A percentile compares a stretch with the other conserved stretches of the same genome.
phyloP scores from a whole-genome alignment of 1,140 invertebrate genomes.

The Pomphorhynchus laevis region DNA sequence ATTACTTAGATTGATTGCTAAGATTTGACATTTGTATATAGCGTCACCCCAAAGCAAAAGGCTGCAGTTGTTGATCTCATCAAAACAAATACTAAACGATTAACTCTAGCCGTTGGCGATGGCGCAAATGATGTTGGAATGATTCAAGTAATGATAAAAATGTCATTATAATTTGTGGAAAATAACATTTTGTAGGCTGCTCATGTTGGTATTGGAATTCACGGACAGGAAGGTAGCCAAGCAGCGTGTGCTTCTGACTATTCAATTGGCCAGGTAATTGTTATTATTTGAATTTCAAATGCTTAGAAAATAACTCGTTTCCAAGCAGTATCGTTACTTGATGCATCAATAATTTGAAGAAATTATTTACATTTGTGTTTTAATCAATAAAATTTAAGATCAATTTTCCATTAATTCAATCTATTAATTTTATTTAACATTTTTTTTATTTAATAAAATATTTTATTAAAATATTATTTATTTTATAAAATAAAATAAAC shows the following conservation, averaged over 20 bases:
- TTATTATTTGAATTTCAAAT: background rate
- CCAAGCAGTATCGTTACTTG: background rate
- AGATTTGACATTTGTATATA: slow-evolving; percentile 11
- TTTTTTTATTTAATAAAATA: too few species aligned
- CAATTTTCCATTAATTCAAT: background rate
- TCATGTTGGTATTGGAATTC: slow-evolving; percentile 61
- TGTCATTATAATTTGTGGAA: background rate
- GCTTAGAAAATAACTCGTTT: background rate
- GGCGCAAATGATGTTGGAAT: slow-evolving; percentile 98
- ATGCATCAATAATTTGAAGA: too few species aligned
- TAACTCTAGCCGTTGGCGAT: slow-evolving; percentile 68
- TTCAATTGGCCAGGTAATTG: slow-evolving; percentile 39
- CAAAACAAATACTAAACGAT: slow-evolving; percentile 38
- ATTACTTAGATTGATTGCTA: too few species aligned
- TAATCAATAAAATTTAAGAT: too few species aligned
- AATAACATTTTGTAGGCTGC: slow-evolving; percentile 22
- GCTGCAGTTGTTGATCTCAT: slow-evolving; percentile 65
- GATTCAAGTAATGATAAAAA: slow-evolving; percentile 33
- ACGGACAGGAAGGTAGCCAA: slow-evolving; percentile 82
- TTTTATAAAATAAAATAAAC: too few species aligned
- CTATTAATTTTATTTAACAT: background rate
- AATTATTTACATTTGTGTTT: too few species aligned
- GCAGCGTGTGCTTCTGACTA: slow-evolving; percentile 91
- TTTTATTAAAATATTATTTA: too few species aligned
- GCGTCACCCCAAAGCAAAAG: slow-evolving; percentile 80